These are phyloP conservation scores for Carterocephalus palaemon DNA, from an alignment of 2,888 invertebrate genomes.

Conservation along the genomic window DNA sequence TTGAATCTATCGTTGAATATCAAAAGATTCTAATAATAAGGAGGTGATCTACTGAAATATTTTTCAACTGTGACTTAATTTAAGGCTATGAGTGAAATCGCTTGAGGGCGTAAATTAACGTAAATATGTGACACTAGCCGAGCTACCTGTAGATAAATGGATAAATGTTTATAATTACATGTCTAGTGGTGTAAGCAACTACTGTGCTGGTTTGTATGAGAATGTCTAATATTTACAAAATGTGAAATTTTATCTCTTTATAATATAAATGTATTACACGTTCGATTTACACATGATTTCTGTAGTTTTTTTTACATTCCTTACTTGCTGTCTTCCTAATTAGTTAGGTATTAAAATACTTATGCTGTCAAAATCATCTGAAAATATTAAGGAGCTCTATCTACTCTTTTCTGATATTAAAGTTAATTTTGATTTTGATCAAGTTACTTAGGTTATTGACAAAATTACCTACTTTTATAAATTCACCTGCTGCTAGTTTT, in stretches of 20 bases:
- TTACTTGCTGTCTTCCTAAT: no score
- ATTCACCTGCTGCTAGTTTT: no score
- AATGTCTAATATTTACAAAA: conserved; percentile 73
- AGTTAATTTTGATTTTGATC: no score
- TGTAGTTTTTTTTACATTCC: conserved; percentile 38
- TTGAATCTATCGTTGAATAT: no score
- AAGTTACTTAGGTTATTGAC: no score
- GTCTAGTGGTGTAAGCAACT: conserved; percentile 52
- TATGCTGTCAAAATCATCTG: no score
- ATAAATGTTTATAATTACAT: conserved; percentile 53
- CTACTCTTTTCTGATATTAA: no score
- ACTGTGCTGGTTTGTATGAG: conserved; percentile 57
- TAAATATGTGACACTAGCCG: conserved; percentile 27
- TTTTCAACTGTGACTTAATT: background rate
- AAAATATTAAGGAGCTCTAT: no score
- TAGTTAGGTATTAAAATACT: no score
- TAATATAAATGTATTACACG: conserved; percentile 75
- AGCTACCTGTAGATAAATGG: conserved; percentile 34
- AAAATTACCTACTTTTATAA: no score
- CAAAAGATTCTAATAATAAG: background rate
- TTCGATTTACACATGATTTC: conserved; percentile 58
- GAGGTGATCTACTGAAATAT: background rate
- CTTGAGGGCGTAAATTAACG: conserved; percentile 14
- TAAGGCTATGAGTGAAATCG: conserved; percentile 4
- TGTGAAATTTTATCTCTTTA: conserved; percentile 76